A percentile compares a stretch with the other conserved stretches of the same genome.
These are phyloP conservation scores for Stomorhina lunata DNA, from an alignment of 2,888 invertebrate genomes.

Conservation along the genomic window DNA sequence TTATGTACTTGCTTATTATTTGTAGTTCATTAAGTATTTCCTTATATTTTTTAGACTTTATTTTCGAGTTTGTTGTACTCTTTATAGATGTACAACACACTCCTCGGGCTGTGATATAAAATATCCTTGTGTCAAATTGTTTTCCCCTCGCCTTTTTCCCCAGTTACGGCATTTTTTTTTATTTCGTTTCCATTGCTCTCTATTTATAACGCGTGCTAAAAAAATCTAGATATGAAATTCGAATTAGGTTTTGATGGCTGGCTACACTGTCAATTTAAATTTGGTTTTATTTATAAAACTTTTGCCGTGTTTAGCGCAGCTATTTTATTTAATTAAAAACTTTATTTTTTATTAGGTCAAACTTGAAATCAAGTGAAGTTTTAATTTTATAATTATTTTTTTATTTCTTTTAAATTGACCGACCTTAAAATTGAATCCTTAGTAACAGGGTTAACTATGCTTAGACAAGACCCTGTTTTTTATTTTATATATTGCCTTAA, in stretches of 20 bases:
- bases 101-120: conserved; percentile 67
- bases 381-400: conserved; percentile 8
- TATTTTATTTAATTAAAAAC: conserved; percentile 6
- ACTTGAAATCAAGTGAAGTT: background rate
- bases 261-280: conserved; percentile 65
- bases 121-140: conserved; percentile 68
- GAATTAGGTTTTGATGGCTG: conserved; percentile 1
- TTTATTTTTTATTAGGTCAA: conserved; percentile 5
- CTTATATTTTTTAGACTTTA: conserved; percentile 30
- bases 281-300: conserved; percentile 65
- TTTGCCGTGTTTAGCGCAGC: conserved; percentile 61
- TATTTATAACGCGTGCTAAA: conserved; percentile 14
- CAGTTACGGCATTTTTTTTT: conserved; percentile 31
- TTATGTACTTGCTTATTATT: conserved; percentile 19
- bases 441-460: background rate
- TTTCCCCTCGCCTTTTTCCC: conserved; percentile 20
- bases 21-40: conserved; percentile 51
- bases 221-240: background rate
- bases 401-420: background rate
- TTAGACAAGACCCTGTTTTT: background rate
- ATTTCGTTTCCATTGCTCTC: conserved; percentile 33
- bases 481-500: background rate
- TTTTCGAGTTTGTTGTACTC: conserved; percentile 56
- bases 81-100: conserved; percentile 43
- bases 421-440: background rate